These are phyloP conservation scores for Tachina fera DNA, from an alignment of 2,888 invertebrate species.

Conservation along the genomic window DNA sequence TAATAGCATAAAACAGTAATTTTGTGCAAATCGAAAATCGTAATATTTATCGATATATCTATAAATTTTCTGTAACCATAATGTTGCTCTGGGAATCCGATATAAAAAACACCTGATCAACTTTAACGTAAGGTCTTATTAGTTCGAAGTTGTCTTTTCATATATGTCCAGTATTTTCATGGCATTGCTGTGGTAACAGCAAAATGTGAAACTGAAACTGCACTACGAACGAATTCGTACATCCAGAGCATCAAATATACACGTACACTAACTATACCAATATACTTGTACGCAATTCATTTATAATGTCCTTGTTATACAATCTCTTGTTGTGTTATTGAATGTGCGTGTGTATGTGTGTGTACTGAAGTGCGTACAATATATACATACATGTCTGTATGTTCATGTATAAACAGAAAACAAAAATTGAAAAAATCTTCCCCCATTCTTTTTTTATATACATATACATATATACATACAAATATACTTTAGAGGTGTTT, in stretches of 20 bases:
- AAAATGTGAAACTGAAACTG: not conserved
- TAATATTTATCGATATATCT: too few relatives aligned
- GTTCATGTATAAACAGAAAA: conserved; percentile 57
- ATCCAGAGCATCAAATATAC: not conserved
- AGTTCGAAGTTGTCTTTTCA: not conserved
- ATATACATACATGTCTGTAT: conserved; percentile 64
- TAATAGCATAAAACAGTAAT: too few relatives aligned
- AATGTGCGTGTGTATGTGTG: conserved; percentile 4
- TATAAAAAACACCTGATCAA: too few relatives aligned
- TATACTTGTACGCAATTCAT: conserved; percentile 46
- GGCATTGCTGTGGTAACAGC: not conserved
- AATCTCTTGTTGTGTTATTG: conserved; percentile 55
- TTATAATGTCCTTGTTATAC: conserved; percentile 66
- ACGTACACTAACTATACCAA: not conserved
- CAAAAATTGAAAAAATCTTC: conserved; percentile 23
- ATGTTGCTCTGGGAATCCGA: too few relatives aligned
- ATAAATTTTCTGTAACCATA: too few relatives aligned
- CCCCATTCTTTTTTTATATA: conserved; percentile 46
- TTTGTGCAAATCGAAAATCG: too few relatives aligned
- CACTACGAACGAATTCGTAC: not conserved
- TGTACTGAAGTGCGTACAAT: conserved; percentile 15
- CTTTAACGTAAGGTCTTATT: not conserved
- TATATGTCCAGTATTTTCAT: not conserved
- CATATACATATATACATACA: too few relatives aligned
- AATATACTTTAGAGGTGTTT: conserved; percentile 57